Conservation (phyloP, 1,140 invertebrate species). For the Penaeus japonicus region DNA sequence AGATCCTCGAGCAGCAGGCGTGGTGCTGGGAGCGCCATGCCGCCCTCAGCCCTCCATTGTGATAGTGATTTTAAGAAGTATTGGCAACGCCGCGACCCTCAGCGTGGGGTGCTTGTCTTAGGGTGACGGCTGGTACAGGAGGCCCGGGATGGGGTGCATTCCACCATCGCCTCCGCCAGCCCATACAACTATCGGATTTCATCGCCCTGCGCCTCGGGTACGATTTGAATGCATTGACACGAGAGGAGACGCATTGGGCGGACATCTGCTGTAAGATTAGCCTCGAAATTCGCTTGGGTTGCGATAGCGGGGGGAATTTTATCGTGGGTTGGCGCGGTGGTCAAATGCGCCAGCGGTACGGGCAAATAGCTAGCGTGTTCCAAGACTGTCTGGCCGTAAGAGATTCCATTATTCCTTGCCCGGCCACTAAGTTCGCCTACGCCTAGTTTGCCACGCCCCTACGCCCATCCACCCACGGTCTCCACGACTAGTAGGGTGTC, state of each 20-base stretch:
- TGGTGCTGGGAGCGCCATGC: not conserved
- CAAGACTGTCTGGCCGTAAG: not conserved
- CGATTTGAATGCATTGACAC: too few relatives aligned
- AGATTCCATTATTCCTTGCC: constrained; percentile 33
- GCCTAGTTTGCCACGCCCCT: constrained; percentile 14
- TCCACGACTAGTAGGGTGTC: not conserved
- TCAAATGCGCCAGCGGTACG: not conserved
- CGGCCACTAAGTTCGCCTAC: constrained; percentile 33
- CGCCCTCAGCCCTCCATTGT: not conserved
- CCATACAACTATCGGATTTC: too few relatives aligned
- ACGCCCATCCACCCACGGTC: not conserved
- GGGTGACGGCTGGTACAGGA: constrained; percentile 32
- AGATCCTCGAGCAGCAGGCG: not conserved
- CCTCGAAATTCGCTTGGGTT: too few relatives aligned
- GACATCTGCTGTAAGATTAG: too few relatives aligned
- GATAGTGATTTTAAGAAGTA: not conserved
- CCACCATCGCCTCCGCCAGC: not conserved
- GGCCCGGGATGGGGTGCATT: constrained; percentile 18
- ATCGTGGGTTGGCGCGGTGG: not conserved
- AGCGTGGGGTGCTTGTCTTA: constrained; percentile 49
- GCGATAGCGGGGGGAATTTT: not conserved
- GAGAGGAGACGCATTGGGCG: too few relatives aligned
- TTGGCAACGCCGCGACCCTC: constrained; percentile 27
- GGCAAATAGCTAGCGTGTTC: constrained; percentile 36
- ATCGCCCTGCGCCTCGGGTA: too few relatives aligned